phyloP scores from a whole-genome alignment of 2,797 vertebrate species.

The Silurus aristotelis region DNA sequence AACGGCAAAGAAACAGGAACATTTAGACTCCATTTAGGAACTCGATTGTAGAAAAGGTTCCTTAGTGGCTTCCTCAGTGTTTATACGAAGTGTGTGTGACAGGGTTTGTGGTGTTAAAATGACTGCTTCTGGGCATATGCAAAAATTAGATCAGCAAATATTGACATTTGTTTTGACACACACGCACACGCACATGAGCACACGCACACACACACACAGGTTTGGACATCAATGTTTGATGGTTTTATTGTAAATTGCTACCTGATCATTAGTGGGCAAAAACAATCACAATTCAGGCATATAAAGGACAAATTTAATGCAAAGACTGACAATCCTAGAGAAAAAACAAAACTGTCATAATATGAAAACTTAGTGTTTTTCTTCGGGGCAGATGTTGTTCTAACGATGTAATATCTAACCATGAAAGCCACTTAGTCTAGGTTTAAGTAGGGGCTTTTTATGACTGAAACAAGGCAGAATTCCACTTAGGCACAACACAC shows the following conservation, averaged over 20 bases:
- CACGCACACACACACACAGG: neutral
- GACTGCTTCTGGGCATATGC: neutral
- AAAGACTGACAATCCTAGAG: neutral
- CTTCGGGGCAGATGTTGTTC: neutral
- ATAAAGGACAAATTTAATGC: neutral
- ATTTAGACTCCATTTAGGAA: conserved; percentile 43
- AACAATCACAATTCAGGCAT: neutral
- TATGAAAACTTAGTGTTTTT: neutral
- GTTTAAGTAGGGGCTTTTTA: neutral
- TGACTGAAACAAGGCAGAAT: neutral
- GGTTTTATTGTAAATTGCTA: neutral
- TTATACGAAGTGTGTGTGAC: neutral
- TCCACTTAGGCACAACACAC: too few species aligned
- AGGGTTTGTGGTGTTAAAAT: neutral
- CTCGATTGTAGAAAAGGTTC: neutral
- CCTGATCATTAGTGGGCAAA: neutral
- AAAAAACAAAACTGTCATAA: neutral
- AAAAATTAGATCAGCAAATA: conserved; percentile 18
- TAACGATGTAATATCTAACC: conserved; percentile 4
- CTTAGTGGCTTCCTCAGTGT: neutral
- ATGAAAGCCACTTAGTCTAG: neutral
- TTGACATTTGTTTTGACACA: conserved; percentile 22
- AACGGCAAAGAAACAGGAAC: neutral
- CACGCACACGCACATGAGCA: neutral
- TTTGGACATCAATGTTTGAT: neutral